Conservation (phyloP, 1,140 invertebrate genomes). For the Probaryconus sp. region DNA sequence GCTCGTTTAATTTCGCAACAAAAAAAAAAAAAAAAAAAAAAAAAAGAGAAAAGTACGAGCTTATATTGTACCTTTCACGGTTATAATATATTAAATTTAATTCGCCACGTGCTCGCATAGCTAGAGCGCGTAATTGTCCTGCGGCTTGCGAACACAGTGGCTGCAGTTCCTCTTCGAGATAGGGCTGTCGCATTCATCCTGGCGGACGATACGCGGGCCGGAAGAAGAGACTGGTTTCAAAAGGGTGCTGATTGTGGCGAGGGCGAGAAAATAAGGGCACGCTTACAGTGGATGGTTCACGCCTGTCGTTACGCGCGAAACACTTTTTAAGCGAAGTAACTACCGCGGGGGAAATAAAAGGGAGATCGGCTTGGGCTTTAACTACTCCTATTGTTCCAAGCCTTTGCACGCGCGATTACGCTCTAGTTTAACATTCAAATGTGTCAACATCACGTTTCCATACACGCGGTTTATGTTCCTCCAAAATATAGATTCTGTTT, state of each 20-base stretch:
- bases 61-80: too few relatives aligned
- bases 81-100: slow-evolving; percentile 27
- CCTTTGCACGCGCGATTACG: slow-evolving; percentile 27
- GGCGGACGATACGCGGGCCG: neutral
- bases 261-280: slow-evolving; percentile 48
- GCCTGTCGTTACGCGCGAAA: slow-evolving; percentile 24
- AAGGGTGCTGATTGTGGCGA: slow-evolving; percentile 38
- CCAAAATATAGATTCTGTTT: neutral
- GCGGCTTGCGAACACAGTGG: slow-evolving; percentile 11
- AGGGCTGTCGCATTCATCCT: slow-evolving; percentile 21
- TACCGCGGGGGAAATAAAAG: slow-evolving; percentile 21
- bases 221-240: slow-evolving; percentile 38
- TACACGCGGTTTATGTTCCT: neutral
- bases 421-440: too few relatives aligned
- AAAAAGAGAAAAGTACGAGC: too few relatives aligned
- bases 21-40: too few relatives aligned
- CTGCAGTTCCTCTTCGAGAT: neutral
- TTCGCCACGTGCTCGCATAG: slow-evolving; percentile 14
- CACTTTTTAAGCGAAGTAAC: slow-evolving; percentile 13
- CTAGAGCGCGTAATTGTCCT: slow-evolving; percentile 35
- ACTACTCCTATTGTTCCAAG: slow-evolving; percentile 33
- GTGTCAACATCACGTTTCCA: too few relatives aligned
- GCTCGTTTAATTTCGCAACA: too few relatives aligned
- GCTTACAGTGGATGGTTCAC: too few relatives aligned
- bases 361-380: too few relatives aligned